Conservation (phyloP, 2,797 vertebrate species). For the Acipenser transmontanus region DNA sequence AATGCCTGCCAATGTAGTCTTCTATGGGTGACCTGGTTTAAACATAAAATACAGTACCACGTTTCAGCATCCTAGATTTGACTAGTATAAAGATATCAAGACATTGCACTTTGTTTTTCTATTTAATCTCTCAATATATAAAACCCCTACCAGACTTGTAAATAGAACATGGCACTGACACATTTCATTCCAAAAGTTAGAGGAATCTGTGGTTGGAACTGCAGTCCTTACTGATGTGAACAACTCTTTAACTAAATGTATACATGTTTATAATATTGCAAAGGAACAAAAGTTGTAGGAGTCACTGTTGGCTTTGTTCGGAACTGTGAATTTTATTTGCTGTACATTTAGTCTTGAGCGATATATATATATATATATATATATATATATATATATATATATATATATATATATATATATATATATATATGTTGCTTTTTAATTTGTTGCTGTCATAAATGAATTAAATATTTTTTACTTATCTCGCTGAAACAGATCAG, state of each 20-base stretch:
- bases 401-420: not conserved
- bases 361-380: conserved; percentile 3
- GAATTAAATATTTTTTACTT: too few species aligned
- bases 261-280: not conserved
- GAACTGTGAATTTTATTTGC: not conserved
- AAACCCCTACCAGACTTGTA: not conserved
- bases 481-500: too few species aligned
- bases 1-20: too few species aligned
- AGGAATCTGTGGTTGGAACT: not conserved
- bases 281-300: not conserved
- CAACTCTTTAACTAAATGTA: not conserved
- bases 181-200: not conserved
- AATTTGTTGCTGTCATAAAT: too few species aligned
- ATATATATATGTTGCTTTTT: not conserved
- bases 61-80: conserved; percentile 45
- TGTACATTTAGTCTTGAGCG: not conserved
- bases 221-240: not conserved
- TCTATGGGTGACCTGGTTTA: too few species aligned
- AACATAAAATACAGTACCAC: too few species aligned
- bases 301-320: not conserved
- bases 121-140: not conserved
- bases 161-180: not conserved
- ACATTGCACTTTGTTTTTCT: conserved; percentile 30
- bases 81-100: conserved; percentile 29
- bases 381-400: conserved; percentile 4